Conservation (phyloP, 1,140 invertebrate species). For the Macrotrachela quadricornifera region DNA sequence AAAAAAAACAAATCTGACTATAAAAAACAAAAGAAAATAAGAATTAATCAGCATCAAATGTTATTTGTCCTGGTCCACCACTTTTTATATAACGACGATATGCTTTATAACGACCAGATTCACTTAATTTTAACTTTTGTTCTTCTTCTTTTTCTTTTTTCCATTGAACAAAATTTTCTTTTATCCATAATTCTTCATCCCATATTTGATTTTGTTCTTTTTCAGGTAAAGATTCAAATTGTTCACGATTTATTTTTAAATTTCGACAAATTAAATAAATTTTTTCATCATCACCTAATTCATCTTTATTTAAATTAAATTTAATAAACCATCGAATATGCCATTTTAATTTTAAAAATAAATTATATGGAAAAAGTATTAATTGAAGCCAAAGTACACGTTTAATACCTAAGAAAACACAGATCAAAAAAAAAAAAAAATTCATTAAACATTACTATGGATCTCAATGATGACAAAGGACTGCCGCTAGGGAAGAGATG, state of each 20-base stretch:
- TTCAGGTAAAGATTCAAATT: constrained; percentile 41
- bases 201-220: constrained; percentile 50
- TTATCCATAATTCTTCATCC: constrained; percentile 52
- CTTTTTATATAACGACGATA: constrained; percentile 28
- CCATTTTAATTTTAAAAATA: constrained; percentile 46
- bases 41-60: constrained; percentile 24
- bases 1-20: no score
- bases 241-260: constrained; percentile 37
- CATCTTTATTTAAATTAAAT: constrained; percentile 48
- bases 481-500: no score
- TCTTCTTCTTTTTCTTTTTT: constrained; percentile 58
- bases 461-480: no score
- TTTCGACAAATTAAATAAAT: constrained; percentile 56
- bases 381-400: constrained; percentile 60
- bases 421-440: no score
- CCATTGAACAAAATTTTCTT: constrained; percentile 53
- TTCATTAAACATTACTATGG: no score
- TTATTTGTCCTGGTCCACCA: constrained; percentile 27
- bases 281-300: constrained; percentile 58
- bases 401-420: background rate
- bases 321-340: constrained; percentile 55
- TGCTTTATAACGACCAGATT: constrained; percentile 25
- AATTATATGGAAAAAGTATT: constrained; percentile 49
- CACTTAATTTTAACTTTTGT: constrained; percentile 43
- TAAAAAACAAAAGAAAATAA: no score